Conservation (phyloP, 2,797 vertebrate genomes). For the Uromys caudimaculatus region DNA sequence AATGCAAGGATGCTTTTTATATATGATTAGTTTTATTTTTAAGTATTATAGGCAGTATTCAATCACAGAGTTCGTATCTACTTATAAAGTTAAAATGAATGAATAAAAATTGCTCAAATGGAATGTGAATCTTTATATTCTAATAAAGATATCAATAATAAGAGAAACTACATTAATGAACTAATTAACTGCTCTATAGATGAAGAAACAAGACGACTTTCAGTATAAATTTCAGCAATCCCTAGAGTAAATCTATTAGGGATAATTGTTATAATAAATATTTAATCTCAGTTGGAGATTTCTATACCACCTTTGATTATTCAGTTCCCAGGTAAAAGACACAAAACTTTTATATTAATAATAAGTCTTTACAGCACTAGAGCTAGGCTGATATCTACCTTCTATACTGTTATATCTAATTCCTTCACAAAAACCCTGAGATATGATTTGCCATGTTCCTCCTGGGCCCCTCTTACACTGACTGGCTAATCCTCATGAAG, state of each 20-base stretch:
- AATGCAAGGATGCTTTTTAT: background rate
- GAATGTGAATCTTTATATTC: background rate
- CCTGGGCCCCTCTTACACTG: background rate
- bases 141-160: background rate
- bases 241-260: background rate
- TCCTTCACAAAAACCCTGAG: background rate
- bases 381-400: background rate
- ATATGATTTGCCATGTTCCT: background rate
- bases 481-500: too few relatives aligned
- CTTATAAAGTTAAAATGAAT: background rate
- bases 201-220: background rate
- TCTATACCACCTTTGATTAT: background rate
- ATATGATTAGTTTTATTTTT: background rate
- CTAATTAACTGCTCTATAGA: background rate
- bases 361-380: background rate
- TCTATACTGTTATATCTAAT: background rate
- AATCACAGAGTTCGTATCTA: background rate
- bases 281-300: background rate
- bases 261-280: background rate
- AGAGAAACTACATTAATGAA: background rate
- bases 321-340: background rate
- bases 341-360: background rate
- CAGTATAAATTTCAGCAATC: background rate
- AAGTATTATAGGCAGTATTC: background rate
- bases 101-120: constrained; percentile 14